Percentiles rank a stretch among this genome's conserved stretches.
Conservation (phyloP, 2,113 vertebrate genomes). For the Zootoca vivipara region DNA sequence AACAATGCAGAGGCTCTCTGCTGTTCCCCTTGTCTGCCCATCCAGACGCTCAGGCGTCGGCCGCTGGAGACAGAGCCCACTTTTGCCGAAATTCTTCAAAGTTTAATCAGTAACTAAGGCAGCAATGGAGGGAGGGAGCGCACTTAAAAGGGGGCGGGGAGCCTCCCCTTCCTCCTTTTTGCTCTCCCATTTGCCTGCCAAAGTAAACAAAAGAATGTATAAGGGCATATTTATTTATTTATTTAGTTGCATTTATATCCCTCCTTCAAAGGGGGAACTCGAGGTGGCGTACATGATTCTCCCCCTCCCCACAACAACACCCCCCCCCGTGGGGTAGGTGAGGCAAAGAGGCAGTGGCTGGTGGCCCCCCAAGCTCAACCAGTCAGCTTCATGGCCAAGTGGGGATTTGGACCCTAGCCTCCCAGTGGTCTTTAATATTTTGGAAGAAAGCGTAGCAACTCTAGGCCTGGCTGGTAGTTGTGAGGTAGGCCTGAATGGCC, state of each 20-base stretch:
- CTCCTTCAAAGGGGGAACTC: accelerated
- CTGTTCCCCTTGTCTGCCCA: neutral
- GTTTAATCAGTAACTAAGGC: slow-evolving; percentile 55
- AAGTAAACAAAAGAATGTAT: neutral
- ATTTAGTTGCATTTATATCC: too few relatives aligned
- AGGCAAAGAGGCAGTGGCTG: neutral
- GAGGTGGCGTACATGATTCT: too few relatives aligned
- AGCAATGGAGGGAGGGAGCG: too few relatives aligned
- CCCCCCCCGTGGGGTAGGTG: neutral
- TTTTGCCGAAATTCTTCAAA: slow-evolving; percentile 15
- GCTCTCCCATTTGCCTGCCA: neutral
- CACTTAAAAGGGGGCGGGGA: neutral
- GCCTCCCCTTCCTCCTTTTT: too few relatives aligned
- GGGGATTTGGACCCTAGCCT: too few relatives aligned
- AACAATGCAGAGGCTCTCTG: neutral
- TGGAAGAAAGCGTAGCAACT: neutral
- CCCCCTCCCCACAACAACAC: neutral
- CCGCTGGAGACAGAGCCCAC: neutral
- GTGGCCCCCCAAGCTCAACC: too few relatives aligned
- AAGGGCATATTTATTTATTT: too few relatives aligned
- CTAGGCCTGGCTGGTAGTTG: neutral
- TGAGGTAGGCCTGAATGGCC: neutral
- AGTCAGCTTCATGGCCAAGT: too few relatives aligned
- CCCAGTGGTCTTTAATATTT: neutral
- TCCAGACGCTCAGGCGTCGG: neutral